Conservation (phyloP, 2,888 invertebrate species). For the Crematogaster levior region DNA sequence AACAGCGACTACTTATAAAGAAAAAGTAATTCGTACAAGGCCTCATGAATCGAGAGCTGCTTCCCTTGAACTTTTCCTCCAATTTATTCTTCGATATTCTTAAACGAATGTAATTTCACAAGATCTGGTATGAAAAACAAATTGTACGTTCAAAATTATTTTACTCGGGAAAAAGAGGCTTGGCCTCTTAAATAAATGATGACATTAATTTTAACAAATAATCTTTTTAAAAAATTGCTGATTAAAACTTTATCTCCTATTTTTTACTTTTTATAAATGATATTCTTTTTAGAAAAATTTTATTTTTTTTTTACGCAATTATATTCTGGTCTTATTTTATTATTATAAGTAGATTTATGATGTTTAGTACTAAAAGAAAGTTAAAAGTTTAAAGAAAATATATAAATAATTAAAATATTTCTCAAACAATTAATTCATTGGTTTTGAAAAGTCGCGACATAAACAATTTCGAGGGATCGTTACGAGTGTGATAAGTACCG, state of each 20-base stretch:
- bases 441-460: background rate
- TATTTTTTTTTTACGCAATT: background rate
- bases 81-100: slow-evolving; percentile 9
- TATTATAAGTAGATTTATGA: background rate
- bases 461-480: slow-evolving; percentile 2
- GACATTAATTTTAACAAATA: background rate
- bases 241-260: background rate
- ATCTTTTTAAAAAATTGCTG: background rate
- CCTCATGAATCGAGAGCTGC: background rate
- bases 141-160: slow-evolving; percentile 9
- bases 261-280: background rate
- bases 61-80: slow-evolving; percentile 2
- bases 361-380: too few relatives aligned
- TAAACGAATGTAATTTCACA: background rate
- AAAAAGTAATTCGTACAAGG: background rate
- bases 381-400: slow-evolving; percentile 15
- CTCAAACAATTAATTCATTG: background rate
- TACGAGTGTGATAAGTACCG: slow-evolving; percentile 25
- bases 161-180: slow-evolving; percentile 2
- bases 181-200: background rate
- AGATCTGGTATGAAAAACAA: background rate
- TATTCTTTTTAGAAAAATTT: slow-evolving; percentile 1
- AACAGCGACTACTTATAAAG: background rate
- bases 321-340: slow-evolving; percentile 5
- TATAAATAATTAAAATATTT: slow-evolving; percentile 1